Percentiles rank a stretch among this genome's conserved stretches.
phyloP scores from a whole-genome alignment of 2,888 invertebrate species.

The Xestobium rufovillosum region DNA sequence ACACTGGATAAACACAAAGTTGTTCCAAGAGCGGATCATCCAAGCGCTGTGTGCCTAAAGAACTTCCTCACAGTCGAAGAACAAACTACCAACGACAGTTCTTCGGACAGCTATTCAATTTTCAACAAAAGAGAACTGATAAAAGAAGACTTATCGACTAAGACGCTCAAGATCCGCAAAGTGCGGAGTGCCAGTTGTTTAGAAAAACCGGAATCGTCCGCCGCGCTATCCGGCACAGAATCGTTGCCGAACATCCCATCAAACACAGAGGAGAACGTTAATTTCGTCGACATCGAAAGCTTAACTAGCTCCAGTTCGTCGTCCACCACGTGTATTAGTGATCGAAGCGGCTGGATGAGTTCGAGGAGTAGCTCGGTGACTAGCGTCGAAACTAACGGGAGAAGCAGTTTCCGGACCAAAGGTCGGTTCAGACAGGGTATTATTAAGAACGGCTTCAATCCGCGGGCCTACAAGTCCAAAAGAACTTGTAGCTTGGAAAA shows the following conservation, averaged over 20 bases:
- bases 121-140: slow-evolving; percentile 13
- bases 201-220: slow-evolving; percentile 49
- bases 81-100: too few species aligned
- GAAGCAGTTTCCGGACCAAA: too few species aligned
- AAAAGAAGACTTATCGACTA: slow-evolving; percentile 16
- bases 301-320: slow-evolving; percentile 49
- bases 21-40: too few species aligned
- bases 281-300: slow-evolving; percentile 27
- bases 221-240: slow-evolving; percentile 45
- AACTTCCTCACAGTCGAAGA: too few species aligned
- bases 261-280: slow-evolving; percentile 26
- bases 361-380: slow-evolving; percentile 60
- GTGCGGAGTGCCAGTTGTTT: slow-evolving; percentile 53
- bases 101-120: slow-evolving; percentile 30
- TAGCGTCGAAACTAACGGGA: slow-evolving; percentile 3
- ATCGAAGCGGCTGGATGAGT: slow-evolving; percentile 84
- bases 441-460: too few species aligned
- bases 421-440: too few species aligned
- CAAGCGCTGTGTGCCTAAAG: too few species aligned
- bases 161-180: slow-evolving; percentile 41
- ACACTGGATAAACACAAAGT: too few species aligned
- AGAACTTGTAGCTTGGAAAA: too few species aligned
- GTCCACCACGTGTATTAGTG: slow-evolving; percentile 58
- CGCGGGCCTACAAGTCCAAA: too few species aligned
- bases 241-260: slow-evolving; percentile 66